These are phyloP conservation scores for Girardinus metallicus DNA, from an alignment of 2,797 vertebrate genomes.

Conservation along the genomic window DNA sequence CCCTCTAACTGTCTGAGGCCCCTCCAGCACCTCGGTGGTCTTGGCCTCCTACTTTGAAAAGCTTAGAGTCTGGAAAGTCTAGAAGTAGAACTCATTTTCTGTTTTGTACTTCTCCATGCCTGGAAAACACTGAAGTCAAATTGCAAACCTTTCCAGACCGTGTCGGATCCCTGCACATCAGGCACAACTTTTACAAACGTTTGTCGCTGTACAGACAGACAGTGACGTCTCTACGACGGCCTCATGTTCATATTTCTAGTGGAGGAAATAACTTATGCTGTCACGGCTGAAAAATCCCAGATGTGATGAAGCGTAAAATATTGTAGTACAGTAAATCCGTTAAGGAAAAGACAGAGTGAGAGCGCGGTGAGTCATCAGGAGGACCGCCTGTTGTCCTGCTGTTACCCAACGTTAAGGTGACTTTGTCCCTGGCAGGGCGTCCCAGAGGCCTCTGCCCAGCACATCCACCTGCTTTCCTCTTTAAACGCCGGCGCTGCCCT, in stretches of 20 bases:
- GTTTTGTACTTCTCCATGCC: not conserved
- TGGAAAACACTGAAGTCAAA: not conserved
- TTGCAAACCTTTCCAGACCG: not conserved
- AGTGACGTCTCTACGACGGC: not conserved
- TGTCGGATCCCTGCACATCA: not conserved
- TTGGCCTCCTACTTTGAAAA: too few species aligned
- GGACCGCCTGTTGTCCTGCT: constrained; percentile 40
- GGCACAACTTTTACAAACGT: not conserved
- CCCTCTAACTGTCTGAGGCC: too few species aligned
- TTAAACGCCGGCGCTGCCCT: constrained; percentile 41
- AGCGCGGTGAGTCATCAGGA: constrained; percentile 19
- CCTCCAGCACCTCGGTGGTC: too few species aligned
- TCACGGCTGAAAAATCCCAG: not conserved
- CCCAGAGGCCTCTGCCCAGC: constrained; percentile 45
- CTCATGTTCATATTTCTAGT: not conserved
- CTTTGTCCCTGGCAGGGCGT: constrained; percentile 60
- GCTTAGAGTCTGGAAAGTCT: not conserved
- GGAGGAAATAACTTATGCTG: too few species aligned
- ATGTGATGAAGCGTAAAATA: not conserved
- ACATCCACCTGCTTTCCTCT: constrained; percentile 47
- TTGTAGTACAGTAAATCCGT: constrained; percentile 10
- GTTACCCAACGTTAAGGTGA: constrained; percentile 66
- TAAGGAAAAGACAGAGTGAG: constrained; percentile 2
- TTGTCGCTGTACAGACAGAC: not conserved
- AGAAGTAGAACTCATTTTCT: not conserved